These are phyloP conservation scores for Stichopus horrens DNA, from an alignment of 53 echinoderm and acorn worm genomes.

Conservation along the genomic window DNA sequence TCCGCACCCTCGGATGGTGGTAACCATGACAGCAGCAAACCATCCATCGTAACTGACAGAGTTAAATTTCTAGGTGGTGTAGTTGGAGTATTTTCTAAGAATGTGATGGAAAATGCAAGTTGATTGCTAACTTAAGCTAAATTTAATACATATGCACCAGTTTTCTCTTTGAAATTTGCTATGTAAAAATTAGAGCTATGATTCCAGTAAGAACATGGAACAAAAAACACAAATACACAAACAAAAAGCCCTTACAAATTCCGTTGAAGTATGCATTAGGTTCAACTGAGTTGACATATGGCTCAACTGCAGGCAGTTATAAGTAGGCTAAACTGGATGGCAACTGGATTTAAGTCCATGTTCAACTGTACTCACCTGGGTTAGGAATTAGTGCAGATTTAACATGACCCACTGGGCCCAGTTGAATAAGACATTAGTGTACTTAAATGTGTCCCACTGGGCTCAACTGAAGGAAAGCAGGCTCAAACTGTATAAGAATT, in stretches of 20 bases:
- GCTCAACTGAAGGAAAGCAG: too few relatives aligned
- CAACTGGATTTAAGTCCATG: too few relatives aligned
- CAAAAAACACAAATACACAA: neutral
- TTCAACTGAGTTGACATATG: too few relatives aligned
- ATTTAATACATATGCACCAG: neutral
- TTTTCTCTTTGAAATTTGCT: neutral
- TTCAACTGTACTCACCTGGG: too few relatives aligned
- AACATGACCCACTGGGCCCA: too few relatives aligned
- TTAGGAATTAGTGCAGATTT: too few relatives aligned
- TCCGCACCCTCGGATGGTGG: slow-evolving; percentile 65
- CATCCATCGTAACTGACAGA: slow-evolving; percentile 56
- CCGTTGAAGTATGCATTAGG: too few relatives aligned
- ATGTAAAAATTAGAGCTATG: neutral
- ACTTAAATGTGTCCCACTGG: too few relatives aligned
- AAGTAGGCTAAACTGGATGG: too few relatives aligned
- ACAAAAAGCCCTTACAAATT: neutral
- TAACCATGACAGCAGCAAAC: slow-evolving; percentile 74
- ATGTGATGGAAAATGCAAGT: neutral
- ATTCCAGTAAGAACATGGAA: neutral
- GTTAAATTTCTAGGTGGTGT: slow-evolving; percentile 81
- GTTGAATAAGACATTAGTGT: too few relatives aligned
- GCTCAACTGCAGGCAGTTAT: too few relatives aligned
- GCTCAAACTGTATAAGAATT: too few relatives aligned
- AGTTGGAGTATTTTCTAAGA: slow-evolving; percentile 60
- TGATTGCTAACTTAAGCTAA: neutral